These are phyloP conservation scores for Meloidogyne exigua DNA, from an alignment of 1,140 invertebrate species.

Conservation along the genomic window DNA sequence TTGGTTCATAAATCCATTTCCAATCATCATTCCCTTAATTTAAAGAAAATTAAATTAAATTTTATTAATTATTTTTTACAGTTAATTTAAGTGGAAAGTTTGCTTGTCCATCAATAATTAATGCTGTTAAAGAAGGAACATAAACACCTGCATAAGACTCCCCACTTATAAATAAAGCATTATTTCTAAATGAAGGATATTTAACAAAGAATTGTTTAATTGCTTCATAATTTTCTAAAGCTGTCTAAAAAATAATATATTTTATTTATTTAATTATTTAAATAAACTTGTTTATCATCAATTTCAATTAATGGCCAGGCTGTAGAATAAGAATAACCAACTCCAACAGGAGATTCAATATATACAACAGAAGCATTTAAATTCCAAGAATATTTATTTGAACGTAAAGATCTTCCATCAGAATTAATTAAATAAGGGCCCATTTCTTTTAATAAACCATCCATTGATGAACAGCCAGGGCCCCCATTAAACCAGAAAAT, in stretches of 20 bases:
- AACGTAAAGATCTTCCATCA: conserved; percentile 64
- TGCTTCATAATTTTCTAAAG: conserved; percentile 66
- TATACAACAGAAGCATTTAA: conserved; percentile 49
- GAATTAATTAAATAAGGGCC: conserved; percentile 67
- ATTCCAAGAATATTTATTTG: conserved; percentile 55
- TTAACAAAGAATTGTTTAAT: conserved; percentile 67
- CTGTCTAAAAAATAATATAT: conserved; percentile 49
- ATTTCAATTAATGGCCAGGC: not conserved
- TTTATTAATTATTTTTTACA: conserved; percentile 10
- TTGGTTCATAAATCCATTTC: conserved; percentile 55
- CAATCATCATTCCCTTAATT: conserved; percentile 54
- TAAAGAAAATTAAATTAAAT: not conserved
- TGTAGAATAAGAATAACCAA: conserved; percentile 39
- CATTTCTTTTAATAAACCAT: conserved; percentile 67
- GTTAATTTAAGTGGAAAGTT: conserved; percentile 29
- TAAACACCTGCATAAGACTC: conserved; percentile 66
- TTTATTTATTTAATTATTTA: not conserved
- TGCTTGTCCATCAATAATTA: conserved; percentile 55
- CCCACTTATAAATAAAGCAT: conserved; percentile 66
- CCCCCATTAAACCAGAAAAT: conserved; percentile 70
- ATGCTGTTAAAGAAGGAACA: conserved; percentile 66
- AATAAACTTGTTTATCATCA: conserved; percentile 7
- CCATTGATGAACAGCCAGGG: conserved; percentile 68
- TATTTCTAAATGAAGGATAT: conserved; percentile 66
- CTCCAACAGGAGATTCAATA: conserved; percentile 51